Base-by-base conservation (phyloP, 1,140 invertebrate species). In the Lamellibrachia luymesi region DNA sequence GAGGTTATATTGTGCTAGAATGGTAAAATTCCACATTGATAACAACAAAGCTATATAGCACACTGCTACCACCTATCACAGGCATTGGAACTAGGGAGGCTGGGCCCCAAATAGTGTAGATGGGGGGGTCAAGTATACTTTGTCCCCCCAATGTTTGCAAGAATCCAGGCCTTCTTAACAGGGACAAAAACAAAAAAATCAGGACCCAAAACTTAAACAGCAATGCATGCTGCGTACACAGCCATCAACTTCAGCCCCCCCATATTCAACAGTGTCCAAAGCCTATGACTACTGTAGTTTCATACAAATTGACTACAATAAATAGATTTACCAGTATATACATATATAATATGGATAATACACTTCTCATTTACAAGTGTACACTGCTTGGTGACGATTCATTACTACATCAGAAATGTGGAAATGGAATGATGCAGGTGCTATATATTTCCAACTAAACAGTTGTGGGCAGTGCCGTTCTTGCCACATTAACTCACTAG, bases 331-430 rank as follows among this genome's bases (percentile, higher is more conserved):
- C 38, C 38, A 38, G 25, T 80, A 22, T 80, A 80, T 22, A 80
- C 13, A 80, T 80, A 80, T 22, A 22, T 80, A 80, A 80, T 22
- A 80, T 17, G 64, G 64, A 22, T 80, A 80, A 80, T 22, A 80
- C 64, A 80, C 64, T 80, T 80, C 64, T 80, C 64, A 80, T 80
- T 80, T 80, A 22, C 64, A 80, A 80, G 64, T 80, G 64, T 80
- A 17, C 17, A 22, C 64, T 22, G 64, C 64, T 80, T 80, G 64
- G 2, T 22, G 64, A 80, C 13, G 2, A 10, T 17, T 80, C 64
- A 22, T 80, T 80, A 80, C 64, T 80, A 80, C 64, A 80, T 80
- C 64, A 80, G 13, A 80, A 80, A 80, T 4, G 64, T 80, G 13
- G 13, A 80, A 80, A 80, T 80, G 64, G 64, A 80, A 80, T 80